Evolutionary conservation across 2,888 invertebrate species (phyloP), one percentile per base, ranked within the genome.

Genomic region (Synanthedon tipuliformis): DNA sequence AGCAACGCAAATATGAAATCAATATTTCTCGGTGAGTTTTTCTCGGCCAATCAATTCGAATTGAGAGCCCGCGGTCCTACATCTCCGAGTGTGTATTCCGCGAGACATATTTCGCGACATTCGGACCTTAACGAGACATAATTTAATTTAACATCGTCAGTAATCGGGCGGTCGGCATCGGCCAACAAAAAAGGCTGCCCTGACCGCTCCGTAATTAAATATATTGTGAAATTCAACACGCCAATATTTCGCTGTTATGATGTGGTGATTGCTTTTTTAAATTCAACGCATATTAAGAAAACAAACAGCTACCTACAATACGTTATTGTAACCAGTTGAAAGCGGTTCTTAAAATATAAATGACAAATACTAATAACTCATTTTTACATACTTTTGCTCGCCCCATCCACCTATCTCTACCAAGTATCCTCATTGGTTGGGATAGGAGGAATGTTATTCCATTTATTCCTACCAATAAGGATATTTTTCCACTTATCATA

Each of bases 201-300:
- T 15, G 23, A 27, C 34, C 16, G 49, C 49, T 12, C 57, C 48
- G 68, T 66, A 75, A 74, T 75, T 74, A 74, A 71, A 67, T 12
- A 66, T 60, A 65, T 73, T 73, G 69, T 66, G 69, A 73, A 74
- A 73, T 66, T 60, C 63, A 65, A 69, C 66, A 55, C 56, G 50
- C 51, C 49, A 18, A 49, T 49, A 49, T 49, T 49, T 23, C 16
- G 16, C 12, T 49, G 49, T 49, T 45, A 49, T 49, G 16, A 49
- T 23, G 49, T 18, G 16, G 18, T 49, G 49, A 49, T 49, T 16
- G 45, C 45, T 49, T 49, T 49, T 49, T 49, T n/a, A 45, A 45
- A 45, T 45, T 15, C 13, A 45, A n/a, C 45, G n/a, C 45, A 45
- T 12, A 45, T 45, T 45, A 45, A 45, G 45, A 45, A 45, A 45